Conservation (phyloP, 2,113 vertebrate genomes). For the Calcarius ornatus region DNA sequence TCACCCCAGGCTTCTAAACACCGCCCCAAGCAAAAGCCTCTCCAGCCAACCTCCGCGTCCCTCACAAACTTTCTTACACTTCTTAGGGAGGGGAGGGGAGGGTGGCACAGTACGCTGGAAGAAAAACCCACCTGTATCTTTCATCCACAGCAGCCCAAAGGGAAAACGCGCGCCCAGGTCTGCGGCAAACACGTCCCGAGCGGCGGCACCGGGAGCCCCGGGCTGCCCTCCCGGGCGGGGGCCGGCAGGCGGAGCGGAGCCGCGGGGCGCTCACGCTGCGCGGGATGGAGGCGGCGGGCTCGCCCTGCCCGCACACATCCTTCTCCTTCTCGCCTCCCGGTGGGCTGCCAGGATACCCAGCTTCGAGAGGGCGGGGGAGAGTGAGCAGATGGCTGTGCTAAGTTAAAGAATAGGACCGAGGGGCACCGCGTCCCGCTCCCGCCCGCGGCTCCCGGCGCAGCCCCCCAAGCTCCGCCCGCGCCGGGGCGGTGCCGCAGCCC, state of each 20-base stretch:
- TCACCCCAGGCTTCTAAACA: neutral
- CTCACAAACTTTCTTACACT: neutral
- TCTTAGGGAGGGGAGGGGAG: neutral
- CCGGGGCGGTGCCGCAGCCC: neutral
- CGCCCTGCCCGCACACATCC: neutral
- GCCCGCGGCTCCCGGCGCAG: neutral
- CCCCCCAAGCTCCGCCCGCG: neutral
- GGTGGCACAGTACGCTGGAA: neutral
- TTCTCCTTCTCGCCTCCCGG: neutral
- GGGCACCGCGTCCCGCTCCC: neutral
- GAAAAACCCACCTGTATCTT: neutral
- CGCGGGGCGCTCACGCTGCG: neutral
- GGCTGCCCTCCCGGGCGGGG: fast-evolving
- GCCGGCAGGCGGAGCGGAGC: neutral
- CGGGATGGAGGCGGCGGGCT: neutral
- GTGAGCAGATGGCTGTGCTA: fast-evolving
- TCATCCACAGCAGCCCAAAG: neutral
- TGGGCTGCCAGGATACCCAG: neutral
- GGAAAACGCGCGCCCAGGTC: neutral
- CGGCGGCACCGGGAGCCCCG: too few species aligned
- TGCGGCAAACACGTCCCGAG: neutral
- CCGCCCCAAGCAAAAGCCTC: neutral
- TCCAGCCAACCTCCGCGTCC: neutral
- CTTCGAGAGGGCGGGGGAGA: neutral
- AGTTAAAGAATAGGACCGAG: neutral